phyloP scores from a whole-genome alignment of 2,113 vertebrate species.

The Capricornis sumatraensis region DNA sequence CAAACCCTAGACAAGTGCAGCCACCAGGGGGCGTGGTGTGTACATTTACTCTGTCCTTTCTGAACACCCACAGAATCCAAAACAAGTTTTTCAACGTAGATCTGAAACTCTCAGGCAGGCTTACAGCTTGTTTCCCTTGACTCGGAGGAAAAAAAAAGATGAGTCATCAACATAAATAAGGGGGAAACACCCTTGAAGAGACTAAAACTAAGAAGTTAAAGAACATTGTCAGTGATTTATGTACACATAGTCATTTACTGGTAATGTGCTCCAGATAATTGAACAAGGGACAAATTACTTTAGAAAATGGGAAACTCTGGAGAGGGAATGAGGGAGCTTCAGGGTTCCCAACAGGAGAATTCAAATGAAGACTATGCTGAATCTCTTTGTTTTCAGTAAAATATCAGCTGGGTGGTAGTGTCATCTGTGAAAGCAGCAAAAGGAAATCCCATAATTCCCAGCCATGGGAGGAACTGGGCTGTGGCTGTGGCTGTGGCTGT shows the following conservation, averaged over 20 bases:
- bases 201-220: neutral
- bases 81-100: neutral
- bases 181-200: neutral
- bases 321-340: neutral
- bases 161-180: neutral
- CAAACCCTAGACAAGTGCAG: neutral
- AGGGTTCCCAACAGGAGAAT: neutral
- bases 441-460: neutral
- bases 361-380: neutral
- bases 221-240: neutral
- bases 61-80: neutral
- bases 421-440: neutral
- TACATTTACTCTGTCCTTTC: neutral
- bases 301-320: neutral
- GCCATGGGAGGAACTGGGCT: neutral
- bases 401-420: neutral
- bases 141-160: neutral
- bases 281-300: neutral
- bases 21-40: neutral
- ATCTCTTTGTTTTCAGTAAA: neutral
- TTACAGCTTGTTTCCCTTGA: neutral
- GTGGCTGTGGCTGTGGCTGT: no score
- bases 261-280: neutral
- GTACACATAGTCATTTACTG: neutral
- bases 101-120: neutral